Evolutionary conservation across 2,888 invertebrate genomes (phyloP).

Genomic region (Halictus ligatus): DNA sequence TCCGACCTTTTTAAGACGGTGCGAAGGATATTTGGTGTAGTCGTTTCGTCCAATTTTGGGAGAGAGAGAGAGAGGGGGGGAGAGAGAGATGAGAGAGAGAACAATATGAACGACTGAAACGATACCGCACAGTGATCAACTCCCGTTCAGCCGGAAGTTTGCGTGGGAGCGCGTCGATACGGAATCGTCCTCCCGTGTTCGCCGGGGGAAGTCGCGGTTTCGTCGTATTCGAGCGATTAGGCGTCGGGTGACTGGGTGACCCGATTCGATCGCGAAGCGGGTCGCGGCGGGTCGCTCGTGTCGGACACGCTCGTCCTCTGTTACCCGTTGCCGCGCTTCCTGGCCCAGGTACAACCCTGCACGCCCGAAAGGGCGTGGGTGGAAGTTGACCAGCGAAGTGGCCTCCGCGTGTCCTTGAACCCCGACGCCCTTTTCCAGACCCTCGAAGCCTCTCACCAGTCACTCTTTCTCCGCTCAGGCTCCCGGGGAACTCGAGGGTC

Average conservation of each 20-base stretch:
- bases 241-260: conserved; percentile 5
- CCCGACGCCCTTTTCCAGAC: conserved; percentile 26
- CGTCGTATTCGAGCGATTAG: conserved; percentile 7
- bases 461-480: not conserved
- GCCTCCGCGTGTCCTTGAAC: conserved; percentile 59
- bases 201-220: not conserved
- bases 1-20: too few relatives aligned
- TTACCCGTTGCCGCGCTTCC: not conserved
- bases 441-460: not conserved
- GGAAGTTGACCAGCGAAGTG: conserved; percentile 50
- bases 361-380: not conserved
- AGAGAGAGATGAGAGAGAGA: not conserved
- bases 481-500: not conserved
- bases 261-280: conserved; percentile 10
- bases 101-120: not conserved
- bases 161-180: not conserved
- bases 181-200: not conserved
- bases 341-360: not conserved
- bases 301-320: not conserved
- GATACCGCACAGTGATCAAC: not conserved
- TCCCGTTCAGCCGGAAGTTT: not conserved
- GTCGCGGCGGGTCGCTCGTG: not conserved
- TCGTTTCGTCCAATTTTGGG: not conserved
- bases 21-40: too few relatives aligned
- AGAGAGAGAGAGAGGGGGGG: too few relatives aligned